A percentile compares a stretch with the other conserved stretches of the same genome.
Conservation (phyloP, 2,113 vertebrate genomes). For the Malurus cyaneus region DNA sequence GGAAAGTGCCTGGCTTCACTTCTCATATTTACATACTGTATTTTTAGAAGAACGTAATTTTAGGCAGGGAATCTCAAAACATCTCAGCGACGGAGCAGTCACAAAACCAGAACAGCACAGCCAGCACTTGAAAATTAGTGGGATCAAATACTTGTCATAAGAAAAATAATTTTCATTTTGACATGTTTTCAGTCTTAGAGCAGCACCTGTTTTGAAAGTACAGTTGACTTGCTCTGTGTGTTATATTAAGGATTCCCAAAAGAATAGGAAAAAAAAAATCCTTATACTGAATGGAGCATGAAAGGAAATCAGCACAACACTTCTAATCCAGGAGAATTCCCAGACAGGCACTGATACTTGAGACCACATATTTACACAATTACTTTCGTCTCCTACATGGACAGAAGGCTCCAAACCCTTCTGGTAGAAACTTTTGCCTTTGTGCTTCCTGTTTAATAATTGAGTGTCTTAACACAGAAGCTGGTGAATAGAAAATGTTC, state of each 20-base stretch:
- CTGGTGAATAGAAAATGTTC: neutral
- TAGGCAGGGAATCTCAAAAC: conserved; percentile 25
- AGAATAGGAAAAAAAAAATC: neutral
- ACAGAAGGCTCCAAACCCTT: neutral
- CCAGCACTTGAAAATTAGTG: conserved; percentile 10
- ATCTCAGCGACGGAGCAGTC: neutral
- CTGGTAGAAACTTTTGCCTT: neutral
- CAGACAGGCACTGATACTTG: neutral
- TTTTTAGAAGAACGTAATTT: conserved; percentile 33
- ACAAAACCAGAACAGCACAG: conserved; percentile 13
- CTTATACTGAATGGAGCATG: conserved; percentile 13
- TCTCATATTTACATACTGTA: neutral
- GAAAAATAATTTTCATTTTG: conserved; percentile 38
- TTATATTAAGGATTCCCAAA: conserved; percentile 30
- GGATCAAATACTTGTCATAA: conserved; percentile 47
- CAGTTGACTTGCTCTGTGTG: conserved; percentile 12
- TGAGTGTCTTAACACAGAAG: conserved; percentile 14
- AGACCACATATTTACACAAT: neutral
- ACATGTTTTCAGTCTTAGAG: conserved; percentile 27
- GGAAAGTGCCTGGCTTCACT: neutral
- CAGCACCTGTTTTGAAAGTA: conserved; percentile 37
- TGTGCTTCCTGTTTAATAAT: conserved; percentile 15
- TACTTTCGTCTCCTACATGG: neutral
- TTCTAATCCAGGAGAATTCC: neutral
- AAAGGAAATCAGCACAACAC: conserved; percentile 38